phyloP scores from a whole-genome alignment of 1,140 invertebrate species.

The Drosophila lini region DNA sequence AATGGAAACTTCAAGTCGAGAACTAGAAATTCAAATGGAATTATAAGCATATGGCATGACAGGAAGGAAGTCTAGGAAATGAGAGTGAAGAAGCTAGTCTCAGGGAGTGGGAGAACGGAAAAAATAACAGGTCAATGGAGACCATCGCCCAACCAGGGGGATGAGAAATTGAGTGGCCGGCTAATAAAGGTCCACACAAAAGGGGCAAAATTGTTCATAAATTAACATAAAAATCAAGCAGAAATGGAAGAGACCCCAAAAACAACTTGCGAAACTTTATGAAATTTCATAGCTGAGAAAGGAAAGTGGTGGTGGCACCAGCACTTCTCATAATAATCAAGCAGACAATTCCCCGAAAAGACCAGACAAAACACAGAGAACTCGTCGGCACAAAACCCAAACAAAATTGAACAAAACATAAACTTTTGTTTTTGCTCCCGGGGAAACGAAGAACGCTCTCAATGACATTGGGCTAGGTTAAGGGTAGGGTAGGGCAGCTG shows the following conservation, averaged over 20 bases:
- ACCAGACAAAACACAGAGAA: slow-evolving; percentile 45
- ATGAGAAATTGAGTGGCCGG: slow-evolving; percentile 35
- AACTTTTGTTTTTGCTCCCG: slow-evolving; percentile 28
- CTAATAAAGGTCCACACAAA: slow-evolving; percentile 33
- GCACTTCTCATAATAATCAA: slow-evolving; percentile 17
- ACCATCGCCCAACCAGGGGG: neutral
- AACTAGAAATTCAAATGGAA: slow-evolving; percentile 41
- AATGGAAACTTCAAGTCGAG: slow-evolving; percentile 70
- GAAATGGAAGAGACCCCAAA: slow-evolving; percentile 5
- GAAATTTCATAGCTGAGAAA: slow-evolving; percentile 10
- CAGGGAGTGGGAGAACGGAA: slow-evolving; percentile 4
- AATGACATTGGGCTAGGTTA: slow-evolving; percentile 53
- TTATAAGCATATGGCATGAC: slow-evolving; percentile 62
- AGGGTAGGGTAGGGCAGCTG: slow-evolving; percentile 11
- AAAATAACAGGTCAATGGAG: slow-evolving; percentile 13
- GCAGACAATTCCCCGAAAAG: slow-evolving; percentile 25
- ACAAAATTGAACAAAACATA: slow-evolving; percentile 44
- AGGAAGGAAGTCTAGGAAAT: slow-evolving; percentile 9
- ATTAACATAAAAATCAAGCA: slow-evolving; percentile 54
- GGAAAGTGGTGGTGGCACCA: neutral
- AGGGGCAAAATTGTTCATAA: slow-evolving; percentile 46
- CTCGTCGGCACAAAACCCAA: slow-evolving; percentile 38
- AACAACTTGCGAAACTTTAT: slow-evolving; percentile 16
- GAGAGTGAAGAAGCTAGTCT: neutral
- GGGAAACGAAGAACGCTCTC: slow-evolving; percentile 22